phyloP scores from a whole-genome alignment of 2,888 invertebrate species.

The Nomada ferruginata region DNA sequence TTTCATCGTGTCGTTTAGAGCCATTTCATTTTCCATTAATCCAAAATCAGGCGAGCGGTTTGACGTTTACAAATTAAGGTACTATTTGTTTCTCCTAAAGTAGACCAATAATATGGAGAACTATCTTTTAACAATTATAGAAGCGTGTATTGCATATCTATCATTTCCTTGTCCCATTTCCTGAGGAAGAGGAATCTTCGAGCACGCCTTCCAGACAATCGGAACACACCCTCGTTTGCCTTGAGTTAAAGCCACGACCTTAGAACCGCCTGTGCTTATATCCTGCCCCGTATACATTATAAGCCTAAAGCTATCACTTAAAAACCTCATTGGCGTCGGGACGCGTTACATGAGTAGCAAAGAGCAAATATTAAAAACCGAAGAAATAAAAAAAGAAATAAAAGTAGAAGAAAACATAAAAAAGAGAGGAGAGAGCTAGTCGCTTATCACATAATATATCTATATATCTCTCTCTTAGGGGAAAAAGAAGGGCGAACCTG shows the following conservation, averaged over 20 bases:
- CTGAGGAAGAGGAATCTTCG: slow-evolving; percentile 23
- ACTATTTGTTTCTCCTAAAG: too few species aligned
- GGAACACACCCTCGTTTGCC: slow-evolving; percentile 49
- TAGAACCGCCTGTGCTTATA: slow-evolving; percentile 43
- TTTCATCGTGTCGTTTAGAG: too few species aligned
- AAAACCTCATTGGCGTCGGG: slow-evolving; percentile 55
- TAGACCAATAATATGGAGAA: too few species aligned
- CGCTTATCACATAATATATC: slow-evolving; percentile 39
- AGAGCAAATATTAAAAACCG: slow-evolving; percentile 16
- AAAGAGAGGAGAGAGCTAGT: slow-evolving; percentile 22
- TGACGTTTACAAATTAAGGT: too few species aligned
- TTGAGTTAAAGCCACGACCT: slow-evolving; percentile 44
- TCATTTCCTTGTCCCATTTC: not conserved
- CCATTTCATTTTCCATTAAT: too few species aligned
- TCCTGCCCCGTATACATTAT: slow-evolving; percentile 35
- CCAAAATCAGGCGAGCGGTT: too few species aligned
- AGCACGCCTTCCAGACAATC: slow-evolving; percentile 38
- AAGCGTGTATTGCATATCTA: not conserved
- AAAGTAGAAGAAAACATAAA: not conserved
- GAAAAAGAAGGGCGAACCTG: slow-evolving; percentile 22
- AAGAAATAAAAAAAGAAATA: slow-evolving; percentile 14
- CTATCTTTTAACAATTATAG: not conserved
- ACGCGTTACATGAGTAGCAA: slow-evolving; percentile 58
- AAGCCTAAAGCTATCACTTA: slow-evolving; percentile 54
- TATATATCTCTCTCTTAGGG: not conserved